Evolutionary conservation across 2,113 vertebrate genomes (phyloP).

Genomic region (Canis aureus): DNA sequence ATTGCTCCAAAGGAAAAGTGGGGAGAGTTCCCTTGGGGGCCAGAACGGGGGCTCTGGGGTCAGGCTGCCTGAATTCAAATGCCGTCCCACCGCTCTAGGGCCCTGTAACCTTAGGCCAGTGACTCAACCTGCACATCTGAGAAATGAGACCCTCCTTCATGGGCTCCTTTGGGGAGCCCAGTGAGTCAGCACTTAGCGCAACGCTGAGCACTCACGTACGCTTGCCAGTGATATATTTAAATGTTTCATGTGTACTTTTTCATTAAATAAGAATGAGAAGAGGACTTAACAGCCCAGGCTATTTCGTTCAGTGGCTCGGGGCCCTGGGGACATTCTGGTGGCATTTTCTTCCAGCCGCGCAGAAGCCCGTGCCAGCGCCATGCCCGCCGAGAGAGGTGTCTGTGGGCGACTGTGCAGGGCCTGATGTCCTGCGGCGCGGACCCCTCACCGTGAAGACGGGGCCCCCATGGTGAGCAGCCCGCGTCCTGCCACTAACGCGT

Average conservation of each 20-base stretch:
- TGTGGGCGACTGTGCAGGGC: neutral
- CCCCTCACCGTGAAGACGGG: neutral
- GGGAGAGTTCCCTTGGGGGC: too few relatives aligned
- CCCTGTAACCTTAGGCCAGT: neutral
- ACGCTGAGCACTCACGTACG: neutral
- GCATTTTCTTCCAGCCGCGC: fast-evolving
- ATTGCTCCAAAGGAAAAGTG: neutral
- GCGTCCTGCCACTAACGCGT: neutral
- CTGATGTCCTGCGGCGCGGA: too few relatives aligned
- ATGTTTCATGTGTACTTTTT: neutral
- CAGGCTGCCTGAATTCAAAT: neutral
- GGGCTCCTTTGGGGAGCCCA: neutral
- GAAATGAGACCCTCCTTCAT: neutral
- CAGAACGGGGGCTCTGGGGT: neutral
- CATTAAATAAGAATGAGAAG: neutral
- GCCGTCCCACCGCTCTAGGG: neutral
- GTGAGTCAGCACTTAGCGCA: neutral
- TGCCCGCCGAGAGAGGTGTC: neutral
- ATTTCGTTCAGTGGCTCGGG: neutral
- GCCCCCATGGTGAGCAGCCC: neutral
- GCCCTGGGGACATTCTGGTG: neutral
- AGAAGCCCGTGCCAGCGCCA: neutral
- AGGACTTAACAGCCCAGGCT: neutral
- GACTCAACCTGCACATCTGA: neutral
- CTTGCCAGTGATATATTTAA: neutral